Evolutionary conservation across 35 echinoderm and acorn worm species (phyloP).

Genomic region (Ptychodera flava): DNA sequence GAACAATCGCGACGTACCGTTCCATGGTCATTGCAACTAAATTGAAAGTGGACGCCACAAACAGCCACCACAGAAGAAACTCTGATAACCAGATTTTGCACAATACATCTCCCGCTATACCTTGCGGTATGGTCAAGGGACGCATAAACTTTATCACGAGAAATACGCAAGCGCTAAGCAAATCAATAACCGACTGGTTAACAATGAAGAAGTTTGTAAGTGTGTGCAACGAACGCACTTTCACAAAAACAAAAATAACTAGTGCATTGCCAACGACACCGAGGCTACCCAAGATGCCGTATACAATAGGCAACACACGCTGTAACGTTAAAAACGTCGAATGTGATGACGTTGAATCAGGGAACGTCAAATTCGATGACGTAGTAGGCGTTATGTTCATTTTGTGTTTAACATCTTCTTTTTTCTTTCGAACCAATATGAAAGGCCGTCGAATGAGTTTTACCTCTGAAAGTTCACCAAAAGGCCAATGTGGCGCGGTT

Average conservation of each 20-base stretch:
- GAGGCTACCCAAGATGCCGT: slow-evolving; percentile 54
- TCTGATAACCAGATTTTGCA: slow-evolving; percentile 66
- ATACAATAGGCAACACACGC: slow-evolving; percentile 14
- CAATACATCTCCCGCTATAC: slow-evolving; percentile 26
- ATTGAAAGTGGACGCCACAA: slow-evolving; percentile 72
- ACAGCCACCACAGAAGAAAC: slow-evolving; percentile 62
- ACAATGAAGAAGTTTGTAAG: slow-evolving; percentile 74
- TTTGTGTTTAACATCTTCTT: too few relatives aligned
- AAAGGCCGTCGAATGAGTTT: too few relatives aligned
- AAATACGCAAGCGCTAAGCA: slow-evolving; percentile 64
- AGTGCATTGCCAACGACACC: slow-evolving; percentile 64
- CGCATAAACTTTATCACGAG: slow-evolving; percentile 38
- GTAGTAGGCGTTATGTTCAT: too few relatives aligned
- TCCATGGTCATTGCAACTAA: slow-evolving; percentile 65
- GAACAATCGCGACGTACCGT: slow-evolving; percentile 59
- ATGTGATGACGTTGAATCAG: too few relatives aligned
- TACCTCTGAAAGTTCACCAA: too few relatives aligned
- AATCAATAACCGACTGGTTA: slow-evolving; percentile 78
- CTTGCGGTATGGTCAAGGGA: slow-evolving; percentile 9
- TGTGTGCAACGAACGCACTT: slow-evolving; percentile 39
- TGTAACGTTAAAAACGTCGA: too few relatives aligned
- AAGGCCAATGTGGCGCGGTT: too few relatives aligned
- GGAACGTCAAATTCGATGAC: too few relatives aligned
- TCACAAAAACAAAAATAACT: slow-evolving; percentile 57
- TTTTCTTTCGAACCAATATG: too few relatives aligned